Conservation (phyloP, 1,140 invertebrate genomes). For the Musca vetustissima region DNA sequence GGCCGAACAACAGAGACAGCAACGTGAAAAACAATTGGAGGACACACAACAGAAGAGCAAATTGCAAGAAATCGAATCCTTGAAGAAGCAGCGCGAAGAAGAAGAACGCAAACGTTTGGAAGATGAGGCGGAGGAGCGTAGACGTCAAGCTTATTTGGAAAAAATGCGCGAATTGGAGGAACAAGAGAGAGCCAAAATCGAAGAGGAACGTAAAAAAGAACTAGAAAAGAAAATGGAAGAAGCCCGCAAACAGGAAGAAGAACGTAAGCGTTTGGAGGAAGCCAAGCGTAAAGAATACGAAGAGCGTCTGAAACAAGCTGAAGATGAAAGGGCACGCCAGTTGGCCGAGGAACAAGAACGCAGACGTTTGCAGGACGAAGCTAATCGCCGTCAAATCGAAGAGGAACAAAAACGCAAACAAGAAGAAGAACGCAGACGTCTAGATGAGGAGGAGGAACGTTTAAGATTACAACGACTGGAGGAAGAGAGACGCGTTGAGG, state of each 20-base stretch:
- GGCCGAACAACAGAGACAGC: background rate
- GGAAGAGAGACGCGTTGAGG: conserved; percentile 39
- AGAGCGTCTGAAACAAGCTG: conserved; percentile 35
- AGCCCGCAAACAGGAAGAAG: conserved; percentile 33
- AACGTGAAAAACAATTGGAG: conserved; percentile 16
- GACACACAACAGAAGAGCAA: conserved; percentile 12
- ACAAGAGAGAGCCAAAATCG: conserved; percentile 29
- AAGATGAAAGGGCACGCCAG: conserved; percentile 40
- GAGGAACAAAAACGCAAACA: conserved; percentile 41
- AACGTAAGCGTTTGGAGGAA: conserved; percentile 38
- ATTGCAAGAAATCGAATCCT: conserved; percentile 31
- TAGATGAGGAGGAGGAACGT: conserved; percentile 47
- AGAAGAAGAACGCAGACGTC: conserved; percentile 38
- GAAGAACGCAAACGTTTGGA: conserved; percentile 32
- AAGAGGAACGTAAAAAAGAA: conserved; percentile 34
- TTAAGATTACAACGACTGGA: conserved; percentile 37
- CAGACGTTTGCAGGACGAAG: conserved; percentile 40
- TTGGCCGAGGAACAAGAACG: conserved; percentile 44
- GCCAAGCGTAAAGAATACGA: conserved; percentile 40
- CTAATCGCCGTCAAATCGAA: conserved; percentile 35
- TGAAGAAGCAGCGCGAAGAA: conserved; percentile 36
- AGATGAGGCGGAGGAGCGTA: conserved; percentile 38
- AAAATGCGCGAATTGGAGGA: background rate
- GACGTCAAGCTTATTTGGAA: conserved; percentile 23
- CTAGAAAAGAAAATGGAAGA: conserved; percentile 36